Evolutionary conservation across 2,113 vertebrate genomes (phyloP).

Genomic region (Nycticebus coucang): DNA sequence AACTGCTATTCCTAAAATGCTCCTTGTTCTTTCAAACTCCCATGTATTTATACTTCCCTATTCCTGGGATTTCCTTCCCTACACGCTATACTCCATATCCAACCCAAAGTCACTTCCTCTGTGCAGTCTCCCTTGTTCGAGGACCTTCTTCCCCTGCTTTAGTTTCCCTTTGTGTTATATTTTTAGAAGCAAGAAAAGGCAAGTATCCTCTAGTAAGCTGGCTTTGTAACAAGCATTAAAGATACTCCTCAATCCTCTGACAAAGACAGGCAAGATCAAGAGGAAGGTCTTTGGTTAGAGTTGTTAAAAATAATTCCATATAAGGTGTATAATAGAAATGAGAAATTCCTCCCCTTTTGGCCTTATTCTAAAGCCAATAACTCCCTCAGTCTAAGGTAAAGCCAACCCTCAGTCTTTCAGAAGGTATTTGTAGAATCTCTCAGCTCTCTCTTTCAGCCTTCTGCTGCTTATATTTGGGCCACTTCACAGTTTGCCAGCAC

Average conservation of each 20-base stretch:
- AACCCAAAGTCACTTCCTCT: not conserved
- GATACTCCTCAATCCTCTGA: not conserved
- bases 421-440: conserved; percentile 28
- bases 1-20: not conserved
- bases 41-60: not conserved
- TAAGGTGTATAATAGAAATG: conserved; percentile 44
- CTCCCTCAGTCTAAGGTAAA: conserved; percentile 10
- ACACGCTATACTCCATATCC: not conserved
- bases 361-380: conserved; percentile 59
- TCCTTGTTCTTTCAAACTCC: not conserved
- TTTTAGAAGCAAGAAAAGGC: conserved; percentile 60
- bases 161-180: conserved; percentile 7
- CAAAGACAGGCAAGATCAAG: conserved; percentile 30
- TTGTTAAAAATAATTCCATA: conserved; percentile 57
- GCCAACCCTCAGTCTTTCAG: not conserved
- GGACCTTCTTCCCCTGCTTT: conserved; percentile 32
- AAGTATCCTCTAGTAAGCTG: not conserved
- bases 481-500: conserved; percentile 71
- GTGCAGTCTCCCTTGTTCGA: not conserved
- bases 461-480: conserved; percentile 63
- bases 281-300: not conserved
- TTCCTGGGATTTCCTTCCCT: not conserved
- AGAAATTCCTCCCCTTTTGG: conserved; percentile 13
- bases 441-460: conserved; percentile 25
- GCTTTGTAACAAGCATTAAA: conserved; percentile 51